phyloP scores from a whole-genome alignment of 1,140 invertebrate genomes.

The Melanaphis sacchari region DNA sequence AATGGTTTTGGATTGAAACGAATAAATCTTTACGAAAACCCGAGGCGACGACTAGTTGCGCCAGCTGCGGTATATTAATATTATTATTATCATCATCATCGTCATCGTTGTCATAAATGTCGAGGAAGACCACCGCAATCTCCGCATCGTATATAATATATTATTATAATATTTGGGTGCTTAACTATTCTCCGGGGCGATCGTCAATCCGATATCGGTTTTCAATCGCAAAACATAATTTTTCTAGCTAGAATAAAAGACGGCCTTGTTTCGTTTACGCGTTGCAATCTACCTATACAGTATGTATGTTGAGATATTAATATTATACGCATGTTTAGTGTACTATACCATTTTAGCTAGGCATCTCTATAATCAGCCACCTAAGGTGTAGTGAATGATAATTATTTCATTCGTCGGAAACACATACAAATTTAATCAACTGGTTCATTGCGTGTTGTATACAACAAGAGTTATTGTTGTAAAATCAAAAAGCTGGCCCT shows the following conservation, averaged over 20 bases:
- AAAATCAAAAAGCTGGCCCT: background rate
- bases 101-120: background rate
- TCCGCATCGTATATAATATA: background rate
- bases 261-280: background rate
- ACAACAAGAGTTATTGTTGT: background rate
- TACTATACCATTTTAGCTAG: background rate
- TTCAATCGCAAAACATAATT: background rate
- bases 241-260: background rate
- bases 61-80: background rate
- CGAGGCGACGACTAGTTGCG: background rate
- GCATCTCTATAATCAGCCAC: background rate
- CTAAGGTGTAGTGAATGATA: background rate
- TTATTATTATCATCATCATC: background rate
- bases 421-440: background rate
- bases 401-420: background rate
- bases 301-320: background rate
- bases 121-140: background rate
- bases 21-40: background rate
- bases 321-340: background rate
- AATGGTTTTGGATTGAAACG: background rate
- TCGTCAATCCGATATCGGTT: background rate
- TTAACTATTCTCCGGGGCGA: background rate
- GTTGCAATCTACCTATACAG: background rate
- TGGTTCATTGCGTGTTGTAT: background rate
- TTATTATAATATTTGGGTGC: background rate